Percentiles rank a stretch among this genome's conserved stretches.
Evolutionary conservation across 2,113 vertebrate genomes (phyloP).

Genomic region (Felis catus): F.catus_Fca126_mat1.0 CM031421.1:99946001-99946500

Average conservation of each 20-base stretch:
- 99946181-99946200: background rate
- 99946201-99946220: background rate
- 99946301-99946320: background rate
- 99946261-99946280: background rate
- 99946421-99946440: too few species aligned
- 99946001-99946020: rapidly evolving
- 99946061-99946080: too few species aligned
- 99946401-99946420: too few species aligned
- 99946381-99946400: background rate
- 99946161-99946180: background rate
- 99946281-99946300: background rate
- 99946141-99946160: background rate
- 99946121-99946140: background rate
- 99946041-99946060: rapidly evolving
- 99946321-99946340: too few species aligned
- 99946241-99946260: rapidly evolving
- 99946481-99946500: too few species aligned
- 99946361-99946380: background rate
- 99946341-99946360: too few species aligned
- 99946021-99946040: rapidly evolving
- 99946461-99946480: too few species aligned
- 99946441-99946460: too few species aligned
- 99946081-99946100: rapidly evolving
- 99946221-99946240: background rate
- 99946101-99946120: background rate